Base-by-base conservation (phyloP, 1,140 invertebrate species). In the Asobara japonica region DNA sequence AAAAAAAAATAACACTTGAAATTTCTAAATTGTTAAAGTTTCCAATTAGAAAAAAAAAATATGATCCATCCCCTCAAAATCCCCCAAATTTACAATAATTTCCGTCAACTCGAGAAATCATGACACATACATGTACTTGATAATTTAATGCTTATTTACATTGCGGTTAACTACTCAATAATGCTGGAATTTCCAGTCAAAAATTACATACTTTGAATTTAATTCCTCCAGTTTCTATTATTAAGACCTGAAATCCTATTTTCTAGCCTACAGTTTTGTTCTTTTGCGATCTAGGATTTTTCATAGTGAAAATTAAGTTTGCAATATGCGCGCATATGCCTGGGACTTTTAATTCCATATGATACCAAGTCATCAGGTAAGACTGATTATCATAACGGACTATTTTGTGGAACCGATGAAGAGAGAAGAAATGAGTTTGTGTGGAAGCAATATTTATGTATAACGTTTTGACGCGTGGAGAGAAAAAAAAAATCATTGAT, bases 291-390 rank as follows among this genome's bases (percentile, higher is more conserved):
- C 13, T 45, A 45, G 13, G 7, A 16, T 16, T 45, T 45, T 13
- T 45, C n/a, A 38, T 25, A 18, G 20, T 29, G 11, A 2, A 65
- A 66, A 27, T 45, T 30, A 51, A 38, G 20, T 48, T 64, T 22
- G 41, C 64, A 60, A 74, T 66, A 66, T 81, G 78, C 77, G 79
- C 75, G 77, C 76, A 75, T 80, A 81, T 80, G 82, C 78, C 78
- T 66, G 81, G 77, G 82, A 80, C 82, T 82, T 83, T 81, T 65
- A 74, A 79, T 81, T 83, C 72, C 75, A 77, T 74, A 67, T 73
- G 78, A 76, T 74, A 75, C 73, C 76, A 75, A 80, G 74, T 81
- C 78, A 81, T 66, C 78, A 70, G 78, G 75, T 65, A 83, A 84
- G 82, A 84, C 82, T 84, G 82, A 83, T 81, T 79, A 79, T 31